Evolutionary conservation across 2,113 vertebrate genomes (phyloP).

Genomic region (Accipiter virgatus): DNA sequence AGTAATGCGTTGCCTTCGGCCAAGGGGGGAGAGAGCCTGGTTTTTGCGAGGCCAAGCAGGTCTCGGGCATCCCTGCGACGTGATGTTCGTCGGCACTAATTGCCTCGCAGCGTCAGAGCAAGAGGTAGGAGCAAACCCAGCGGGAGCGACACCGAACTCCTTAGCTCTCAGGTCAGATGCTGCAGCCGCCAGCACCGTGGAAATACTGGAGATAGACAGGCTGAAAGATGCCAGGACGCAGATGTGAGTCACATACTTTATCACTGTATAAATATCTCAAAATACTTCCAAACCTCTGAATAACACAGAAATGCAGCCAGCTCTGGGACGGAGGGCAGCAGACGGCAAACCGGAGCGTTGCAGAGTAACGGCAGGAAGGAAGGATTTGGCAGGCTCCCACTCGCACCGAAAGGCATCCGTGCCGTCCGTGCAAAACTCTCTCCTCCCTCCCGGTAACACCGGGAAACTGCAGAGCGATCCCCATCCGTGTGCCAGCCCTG

Average conservation of each 20-base stretch:
- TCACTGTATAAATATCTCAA: not conserved
- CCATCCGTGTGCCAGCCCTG: fast-evolving
- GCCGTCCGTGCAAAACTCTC: not conserved
- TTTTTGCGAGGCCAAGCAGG: not conserved
- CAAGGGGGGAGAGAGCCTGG: not conserved
- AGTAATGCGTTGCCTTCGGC: not conserved
- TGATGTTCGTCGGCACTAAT: not conserved
- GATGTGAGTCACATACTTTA: not conserved
- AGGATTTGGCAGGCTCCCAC: not conserved
- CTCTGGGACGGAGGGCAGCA: not conserved
- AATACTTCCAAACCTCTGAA: not conserved
- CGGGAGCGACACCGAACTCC: not conserved
- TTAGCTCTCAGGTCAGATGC: not conserved
- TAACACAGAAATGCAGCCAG: not conserved
- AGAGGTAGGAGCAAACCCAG: not conserved
- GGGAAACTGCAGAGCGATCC: not conserved
- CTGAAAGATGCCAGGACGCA: not conserved
- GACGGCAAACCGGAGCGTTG: not conserved
- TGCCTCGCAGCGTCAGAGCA: not conserved
- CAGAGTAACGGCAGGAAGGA: not conserved
- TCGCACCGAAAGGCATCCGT: not conserved
- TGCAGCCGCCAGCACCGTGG: not conserved
- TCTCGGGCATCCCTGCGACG: not conserved
- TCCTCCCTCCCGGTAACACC: not conserved
- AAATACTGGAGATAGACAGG: not conserved